These are phyloP conservation scores for Melierax canorus DNA, from an alignment of 2,113 vertebrate species.

Conservation along the genomic window DNA sequence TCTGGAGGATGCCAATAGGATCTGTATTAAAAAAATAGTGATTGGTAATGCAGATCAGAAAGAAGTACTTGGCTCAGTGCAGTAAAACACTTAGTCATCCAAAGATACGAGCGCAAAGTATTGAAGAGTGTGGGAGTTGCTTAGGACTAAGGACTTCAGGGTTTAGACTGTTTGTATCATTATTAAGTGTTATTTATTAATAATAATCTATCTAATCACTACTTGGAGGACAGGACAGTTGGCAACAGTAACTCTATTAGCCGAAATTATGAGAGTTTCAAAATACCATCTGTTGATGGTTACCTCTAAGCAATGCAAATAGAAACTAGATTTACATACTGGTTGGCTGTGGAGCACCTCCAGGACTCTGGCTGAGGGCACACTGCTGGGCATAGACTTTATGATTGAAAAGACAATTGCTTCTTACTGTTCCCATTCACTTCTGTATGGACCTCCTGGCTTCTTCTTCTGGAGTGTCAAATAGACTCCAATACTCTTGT, in stretches of 20 bases:
- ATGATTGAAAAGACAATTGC: background rate
- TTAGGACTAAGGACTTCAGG: background rate
- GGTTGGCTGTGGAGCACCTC: background rate
- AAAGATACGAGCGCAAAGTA: background rate
- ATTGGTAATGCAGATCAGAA: background rate
- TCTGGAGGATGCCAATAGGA: background rate
- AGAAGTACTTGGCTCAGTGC: background rate
- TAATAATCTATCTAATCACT: conserved; percentile 25
- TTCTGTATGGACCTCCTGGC: background rate
- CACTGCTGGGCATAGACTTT: background rate
- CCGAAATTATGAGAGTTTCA: conserved; percentile 47
- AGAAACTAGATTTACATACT: conserved; percentile 22
- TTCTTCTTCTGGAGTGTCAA: background rate
- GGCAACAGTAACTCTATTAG: conserved; percentile 43
- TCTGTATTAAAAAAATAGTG: background rate
- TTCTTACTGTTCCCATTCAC: background rate
- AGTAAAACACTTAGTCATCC: background rate
- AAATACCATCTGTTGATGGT: conserved; percentile 63
- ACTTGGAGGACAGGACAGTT: conserved; percentile 42
- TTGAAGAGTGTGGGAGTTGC: background rate
- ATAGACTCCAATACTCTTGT: background rate
- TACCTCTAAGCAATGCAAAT: conserved; percentile 46
- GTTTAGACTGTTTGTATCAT: conserved; percentile 15
- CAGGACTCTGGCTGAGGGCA: background rate
- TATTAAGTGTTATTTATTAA: conserved; percentile 42